Evolutionary conservation across 2,113 vertebrate species (phyloP), one percentile per base, ranked within the genome.

Genomic region (Caracal caracal): DNA sequence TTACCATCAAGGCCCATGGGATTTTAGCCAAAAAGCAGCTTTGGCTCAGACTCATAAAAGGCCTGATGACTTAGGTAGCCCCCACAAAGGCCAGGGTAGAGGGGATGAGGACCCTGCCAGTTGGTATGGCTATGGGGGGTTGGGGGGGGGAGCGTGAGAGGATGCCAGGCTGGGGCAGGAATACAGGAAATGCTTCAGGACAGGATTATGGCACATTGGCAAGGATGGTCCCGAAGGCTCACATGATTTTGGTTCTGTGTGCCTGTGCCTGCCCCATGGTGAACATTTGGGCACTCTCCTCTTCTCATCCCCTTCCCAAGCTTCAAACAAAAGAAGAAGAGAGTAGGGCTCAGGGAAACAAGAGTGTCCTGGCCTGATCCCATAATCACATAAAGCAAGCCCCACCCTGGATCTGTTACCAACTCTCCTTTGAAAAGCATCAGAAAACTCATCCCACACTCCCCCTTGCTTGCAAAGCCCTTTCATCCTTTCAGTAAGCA

Each of bases 151-250:
- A 35, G 28, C 0, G 1, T 26, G 33, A 86, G 73, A 95, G 30
- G 80, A 49, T 95, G 56, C 84, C 53, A 95, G 92, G 82, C 33
- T 83, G n/a, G 65, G 81, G 53, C 61, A 35, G 95, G 93, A 88
- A 89, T 4, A 17, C 92, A 97, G 97, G 98, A 98, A 98, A 37
- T 49, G 98, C 98, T 96, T 68, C 94, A 19, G 96, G 98, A 88
- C 73, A 98, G 97, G 98, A 98, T 98, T 97, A 98, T 0, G 6
- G 47, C 59, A 26, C 35, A 2, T 9, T 96, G 97, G 95, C 97
- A 97, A 70, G 87, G 53, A 33, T 0, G 0, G 70, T 35, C 10
- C n/a, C 40, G n/a, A 37, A 16, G 6, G 79, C 75, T 90, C 95
- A 76, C n/a, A 1, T 61, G 87, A 11, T 51, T n/a, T 22, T 17